These are phyloP conservation scores for Drosophila nigritarsus DNA, from an alignment of 2,888 invertebrate species.

Conservation along the genomic window DNA sequence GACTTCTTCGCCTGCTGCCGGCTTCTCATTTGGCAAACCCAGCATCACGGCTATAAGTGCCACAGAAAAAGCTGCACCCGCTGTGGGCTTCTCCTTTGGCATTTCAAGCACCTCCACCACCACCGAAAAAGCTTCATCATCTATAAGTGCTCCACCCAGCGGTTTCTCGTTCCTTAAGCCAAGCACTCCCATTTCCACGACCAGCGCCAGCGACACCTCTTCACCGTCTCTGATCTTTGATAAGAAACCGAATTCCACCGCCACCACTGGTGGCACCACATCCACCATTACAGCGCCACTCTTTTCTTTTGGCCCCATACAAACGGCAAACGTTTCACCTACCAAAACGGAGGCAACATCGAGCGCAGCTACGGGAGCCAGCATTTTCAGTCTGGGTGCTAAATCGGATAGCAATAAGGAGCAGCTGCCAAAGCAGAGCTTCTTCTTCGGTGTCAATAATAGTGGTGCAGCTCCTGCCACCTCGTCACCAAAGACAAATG, in stretches of 20 bases:
- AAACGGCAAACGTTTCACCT: conserved; percentile 17
- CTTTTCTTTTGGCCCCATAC: conserved; percentile 36
- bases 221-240: conserved; percentile 42
- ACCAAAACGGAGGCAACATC: conserved; percentile 28
- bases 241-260: conserved; percentile 52
- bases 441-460: conserved; percentile 51
- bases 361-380: conserved; percentile 15
- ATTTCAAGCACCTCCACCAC: not conserved
- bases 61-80: not conserved
- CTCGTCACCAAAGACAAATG: conserved; percentile 63
- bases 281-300: conserved; percentile 31
- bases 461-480: conserved; percentile 12
- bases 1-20: not conserved
- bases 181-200: conserved; percentile 21
- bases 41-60: conserved; percentile 1
- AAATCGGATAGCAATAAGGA: conserved; percentile 13
- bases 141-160: conserved; percentile 15
- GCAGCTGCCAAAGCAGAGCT: conserved; percentile 30
- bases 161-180: conserved; percentile 31
- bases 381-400: conserved; percentile 34
- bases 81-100: conserved; percentile 6
- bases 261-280: conserved; percentile 56
- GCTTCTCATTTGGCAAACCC: conserved; percentile 23
- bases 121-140: conserved; percentile 1
- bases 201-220: conserved; percentile 37